Base-by-base conservation (phyloP, 2,113 vertebrate genomes). In the Mungos mungo region DNA sequence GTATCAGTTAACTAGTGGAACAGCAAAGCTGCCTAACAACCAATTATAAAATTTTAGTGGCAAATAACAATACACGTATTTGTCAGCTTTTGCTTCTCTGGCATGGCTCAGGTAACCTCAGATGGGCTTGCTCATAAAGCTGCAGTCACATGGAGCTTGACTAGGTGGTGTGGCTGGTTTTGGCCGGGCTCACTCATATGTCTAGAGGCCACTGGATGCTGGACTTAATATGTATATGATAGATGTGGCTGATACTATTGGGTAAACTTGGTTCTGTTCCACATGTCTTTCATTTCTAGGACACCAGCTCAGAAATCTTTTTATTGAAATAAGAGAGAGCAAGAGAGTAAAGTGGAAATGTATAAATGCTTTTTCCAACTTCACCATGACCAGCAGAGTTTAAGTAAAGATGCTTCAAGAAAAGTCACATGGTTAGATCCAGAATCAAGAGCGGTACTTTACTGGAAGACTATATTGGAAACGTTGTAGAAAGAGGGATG, bases 31-130 rank as follows among this genome's bases (percentile, higher is more conserved):
- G 47, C 52, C 65, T 77, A 90, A 92, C 29, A 97, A 93, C 45
- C 38, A 77, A 27, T 54, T 84, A 86, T 95, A 93, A 96, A 74
- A 81, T 90, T 92, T 96, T 50, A 80, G 7, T 60, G 54, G 25
- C 50, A 41, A 47, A 9, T 35, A 95, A 50, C 68, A 96, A 18
- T 86, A 91, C 83, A 89, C 79, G 27, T 33, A 11, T 86, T 90
- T 96, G 29, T 18, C 65, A 96, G 47, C 76, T 87, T 85, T 84
- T 80, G 91, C 54, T 92, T 54, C 47, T 94, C 65, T 90, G 27
- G 45, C 83, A 80, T 81, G 47, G 54, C n/a, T 91, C 57, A 47
- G 66, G 16, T 84, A 50, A 54, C 41, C 35, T 79, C 66, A 71
- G 19, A 5, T 69, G 82, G 29, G 12, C 29, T 95, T 91, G 50